These are phyloP conservation scores for Climacteris rufus DNA, from an alignment of 2,113 vertebrate genomes.

Conservation along the genomic window DNA sequence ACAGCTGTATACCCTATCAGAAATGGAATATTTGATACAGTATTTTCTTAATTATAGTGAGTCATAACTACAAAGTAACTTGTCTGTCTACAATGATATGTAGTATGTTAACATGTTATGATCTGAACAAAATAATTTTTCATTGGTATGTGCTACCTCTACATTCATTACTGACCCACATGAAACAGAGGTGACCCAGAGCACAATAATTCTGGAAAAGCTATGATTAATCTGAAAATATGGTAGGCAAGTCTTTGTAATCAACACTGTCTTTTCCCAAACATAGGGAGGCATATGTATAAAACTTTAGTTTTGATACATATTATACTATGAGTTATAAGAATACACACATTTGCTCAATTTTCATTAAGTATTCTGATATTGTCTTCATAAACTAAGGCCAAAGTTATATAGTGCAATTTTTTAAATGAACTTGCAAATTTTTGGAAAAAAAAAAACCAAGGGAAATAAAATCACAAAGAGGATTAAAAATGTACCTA, in stretches of 20 bases:
- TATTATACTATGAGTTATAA: not conserved
- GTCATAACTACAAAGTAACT: not conserved
- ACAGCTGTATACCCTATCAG: not conserved
- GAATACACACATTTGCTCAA: not conserved
- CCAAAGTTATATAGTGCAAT: not conserved
- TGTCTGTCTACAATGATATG: not conserved
- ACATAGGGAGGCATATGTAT: not conserved
- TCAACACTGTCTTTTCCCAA: not conserved
- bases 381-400: not conserved
- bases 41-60: not conserved
- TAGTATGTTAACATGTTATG: rapidly evolving
- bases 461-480: no score
- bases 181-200: not conserved
- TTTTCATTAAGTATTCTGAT: not conserved
- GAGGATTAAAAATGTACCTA: not conserved
- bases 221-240: not conserved
- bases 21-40: not conserved
- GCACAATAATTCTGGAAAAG: not conserved
- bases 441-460: not conserved
- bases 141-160: not conserved
- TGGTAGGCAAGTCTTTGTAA: not conserved
- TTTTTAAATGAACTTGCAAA: not conserved
- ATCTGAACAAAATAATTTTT: not conserved
- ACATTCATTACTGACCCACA: not conserved
- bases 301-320: not conserved